Percentiles rank a stretch among this genome's conserved stretches.
These are phyloP conservation scores for Phrynocephalus vlangalii DNA, from an alignment of 2,797 vertebrate species.

Conservation along the genomic window DNA sequence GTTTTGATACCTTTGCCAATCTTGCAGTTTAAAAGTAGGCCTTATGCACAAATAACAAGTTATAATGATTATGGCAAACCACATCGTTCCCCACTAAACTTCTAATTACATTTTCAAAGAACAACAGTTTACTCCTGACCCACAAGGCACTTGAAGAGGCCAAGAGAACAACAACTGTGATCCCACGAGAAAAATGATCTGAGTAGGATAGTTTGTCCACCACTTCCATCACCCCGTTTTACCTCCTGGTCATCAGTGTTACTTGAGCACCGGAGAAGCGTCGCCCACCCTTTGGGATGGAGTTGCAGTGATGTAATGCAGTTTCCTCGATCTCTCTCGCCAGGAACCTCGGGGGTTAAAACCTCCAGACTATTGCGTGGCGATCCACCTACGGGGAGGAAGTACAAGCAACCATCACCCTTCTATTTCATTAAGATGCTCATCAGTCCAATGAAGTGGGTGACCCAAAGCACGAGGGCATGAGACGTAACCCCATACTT, in stretches of 20 bases:
- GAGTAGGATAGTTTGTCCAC: background rate
- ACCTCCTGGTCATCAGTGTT: conserved; percentile 99
- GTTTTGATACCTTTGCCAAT: background rate
- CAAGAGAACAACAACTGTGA: background rate
- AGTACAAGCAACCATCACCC: background rate
- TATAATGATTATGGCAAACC: background rate
- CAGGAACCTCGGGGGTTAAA: conserved; percentile 92
- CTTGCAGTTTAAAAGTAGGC: background rate
- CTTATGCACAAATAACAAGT: background rate
- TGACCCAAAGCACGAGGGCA: background rate
- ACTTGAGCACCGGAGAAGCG: conserved; percentile 96
- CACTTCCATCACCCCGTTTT: background rate
- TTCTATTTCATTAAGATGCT: background rate
- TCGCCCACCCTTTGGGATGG: conserved; percentile 97
- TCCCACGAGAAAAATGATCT: background rate
- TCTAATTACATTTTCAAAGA: background rate
- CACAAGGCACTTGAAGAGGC: background rate
- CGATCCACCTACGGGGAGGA: conserved; percentile 82
- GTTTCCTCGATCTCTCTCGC: conserved; percentile 94
- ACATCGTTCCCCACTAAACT: background rate
- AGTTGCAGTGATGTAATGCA: conserved; percentile 98
- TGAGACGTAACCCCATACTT: background rate
- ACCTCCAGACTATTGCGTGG: conserved; percentile 97
- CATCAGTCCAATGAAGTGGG: background rate
- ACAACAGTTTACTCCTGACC: background rate